Conservation (phyloP, 2,113 vertebrate genomes). For the Oreochromis niloticus region DNA sequence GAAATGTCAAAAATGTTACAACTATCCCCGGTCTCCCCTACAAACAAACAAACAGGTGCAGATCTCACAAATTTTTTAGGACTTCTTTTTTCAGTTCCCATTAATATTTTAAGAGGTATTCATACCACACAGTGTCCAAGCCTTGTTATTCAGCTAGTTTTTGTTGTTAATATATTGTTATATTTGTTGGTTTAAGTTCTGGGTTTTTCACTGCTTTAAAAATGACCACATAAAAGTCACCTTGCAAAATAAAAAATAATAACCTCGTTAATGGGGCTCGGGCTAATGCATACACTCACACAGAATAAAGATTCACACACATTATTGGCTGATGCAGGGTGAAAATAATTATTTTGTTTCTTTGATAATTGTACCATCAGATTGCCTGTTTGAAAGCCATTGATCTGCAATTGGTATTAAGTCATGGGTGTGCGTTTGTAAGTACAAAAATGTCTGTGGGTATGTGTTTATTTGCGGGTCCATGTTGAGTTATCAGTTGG, state of each 20-base stretch:
- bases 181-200: background rate
- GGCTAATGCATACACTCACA: background rate
- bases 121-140: background rate
- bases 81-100: background rate
- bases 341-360: slow-evolving; percentile 30
- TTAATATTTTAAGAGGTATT: background rate
- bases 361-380: slow-evolving; percentile 42
- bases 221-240: background rate
- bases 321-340: background rate
- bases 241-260: background rate
- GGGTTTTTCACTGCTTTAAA: background rate
- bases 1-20: too few species aligned
- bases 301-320: background rate
- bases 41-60: background rate
- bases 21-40: too few species aligned
- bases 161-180: background rate
- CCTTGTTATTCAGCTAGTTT: background rate
- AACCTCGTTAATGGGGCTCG: background rate
- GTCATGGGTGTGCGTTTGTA: background rate
- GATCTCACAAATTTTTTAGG: background rate
- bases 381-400: background rate
- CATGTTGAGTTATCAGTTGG: background rate
- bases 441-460: background rate
- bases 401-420: slow-evolving; percentile 10
- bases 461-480: background rate